These are phyloP conservation scores for Prionchulus punctatus DNA, from an alignment of 2,888 invertebrate species.

Conservation along the genomic window DNA sequence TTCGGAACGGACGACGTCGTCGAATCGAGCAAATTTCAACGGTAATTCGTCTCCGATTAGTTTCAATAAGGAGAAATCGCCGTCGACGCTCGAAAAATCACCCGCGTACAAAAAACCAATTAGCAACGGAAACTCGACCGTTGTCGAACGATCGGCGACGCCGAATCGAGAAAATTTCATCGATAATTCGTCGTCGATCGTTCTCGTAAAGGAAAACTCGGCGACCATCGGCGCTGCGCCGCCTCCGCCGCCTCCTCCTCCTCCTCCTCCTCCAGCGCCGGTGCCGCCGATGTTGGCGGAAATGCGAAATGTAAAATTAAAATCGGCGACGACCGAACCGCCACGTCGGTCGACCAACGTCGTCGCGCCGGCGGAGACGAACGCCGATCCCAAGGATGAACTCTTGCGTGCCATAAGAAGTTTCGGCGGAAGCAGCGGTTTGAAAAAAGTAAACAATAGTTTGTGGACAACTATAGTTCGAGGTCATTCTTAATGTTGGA, in stretches of 20 bases:
- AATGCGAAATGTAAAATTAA: not conserved
- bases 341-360: not conserved
- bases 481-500: too few relatives aligned
- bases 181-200: not conserved
- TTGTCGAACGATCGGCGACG: not conserved
- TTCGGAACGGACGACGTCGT: too few relatives aligned
- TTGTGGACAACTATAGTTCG: too few relatives aligned
- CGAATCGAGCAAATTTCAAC: too few relatives aligned
- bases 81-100: not conserved
- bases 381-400: not conserved
- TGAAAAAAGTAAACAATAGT: not conserved
- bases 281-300: not conserved
- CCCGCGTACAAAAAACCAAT: not conserved
- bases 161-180: not conserved
- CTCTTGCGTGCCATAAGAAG: not conserved
- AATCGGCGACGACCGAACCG: not conserved
- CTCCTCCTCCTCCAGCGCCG: not conserved
- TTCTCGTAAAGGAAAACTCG: not conserved
- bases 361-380: not conserved
- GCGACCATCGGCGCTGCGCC: too few relatives aligned
- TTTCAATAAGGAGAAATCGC: too few relatives aligned
- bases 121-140: not conserved
- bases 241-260: not conserved
- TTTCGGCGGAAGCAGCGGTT: not conserved
- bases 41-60: too few relatives aligned